Base-by-base conservation (phyloP, 2,888 invertebrate genomes). In the Tolmerus cingulatus region DNA sequence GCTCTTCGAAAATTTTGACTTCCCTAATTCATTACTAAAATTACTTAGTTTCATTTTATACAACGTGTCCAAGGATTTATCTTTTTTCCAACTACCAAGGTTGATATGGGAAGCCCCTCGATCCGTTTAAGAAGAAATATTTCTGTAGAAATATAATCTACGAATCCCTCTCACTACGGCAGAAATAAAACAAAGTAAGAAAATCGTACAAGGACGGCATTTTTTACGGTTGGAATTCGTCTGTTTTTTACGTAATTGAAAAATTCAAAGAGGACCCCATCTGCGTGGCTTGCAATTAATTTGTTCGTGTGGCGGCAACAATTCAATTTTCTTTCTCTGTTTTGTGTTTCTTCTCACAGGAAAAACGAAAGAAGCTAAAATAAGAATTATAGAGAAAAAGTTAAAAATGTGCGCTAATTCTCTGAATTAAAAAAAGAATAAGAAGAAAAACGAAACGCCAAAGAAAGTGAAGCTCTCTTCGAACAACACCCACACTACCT, bases 181-280 rank as follows among this genome's bases (percentile, higher is more conserved):
- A 66, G 23, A 23, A 66, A 34, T 27, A 66, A 66, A 66, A 27
- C 19, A 66, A 66, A 23, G 1, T 12, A 14, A 66, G n/a, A 66
- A 66, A 27, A 19, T 12, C 27, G 14, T 66, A 27, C 66, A 19
- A 66, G 66, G 27, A 27, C 27, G 9, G 23, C 66, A 27, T 66
- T 27, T 66, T 66, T 27, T 23, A 66, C 66, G 66, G 66, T 66
- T 76, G 37, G 76, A 76, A 19, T 76, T 37, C 37, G 76, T n/a
- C n/a, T 76, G 76, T 76, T 55, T 27, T 34, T 55, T 57, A 82
- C 55, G 37, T 82, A 82, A 82, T 82, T 82, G 82, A 82, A 82
- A 82, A 82, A 82, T 82, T 82, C 82, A 82, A 82, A 82, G 82
- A 82, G 57, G 57, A 82, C 57, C 82, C 82, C 82, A 7, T 82